These are phyloP conservation scores for Orientallactaga sibirica DNA, from an alignment of 2,797 vertebrate species.

Conservation along the genomic window DNA sequence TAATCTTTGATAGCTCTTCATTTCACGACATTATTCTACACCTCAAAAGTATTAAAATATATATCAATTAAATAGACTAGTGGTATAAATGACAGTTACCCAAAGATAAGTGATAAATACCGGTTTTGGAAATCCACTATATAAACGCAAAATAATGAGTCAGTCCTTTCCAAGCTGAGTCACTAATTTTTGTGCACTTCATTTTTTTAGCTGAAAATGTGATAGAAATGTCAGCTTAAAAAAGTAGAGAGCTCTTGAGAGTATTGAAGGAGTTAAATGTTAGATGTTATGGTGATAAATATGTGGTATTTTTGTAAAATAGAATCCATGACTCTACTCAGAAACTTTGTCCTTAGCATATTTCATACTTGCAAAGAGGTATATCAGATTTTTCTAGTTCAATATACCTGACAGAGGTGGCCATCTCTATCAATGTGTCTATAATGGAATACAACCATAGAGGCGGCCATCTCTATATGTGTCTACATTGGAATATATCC, in stretches of 20 bases:
- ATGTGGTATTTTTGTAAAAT: not conserved
- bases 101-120: rapidly evolving
- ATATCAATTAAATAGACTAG: not conserved
- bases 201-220: not conserved
- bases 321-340: not conserved
- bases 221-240: not conserved
- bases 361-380: not conserved
- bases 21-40: not conserved
- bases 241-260: not conserved
- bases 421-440: too few relatives aligned
- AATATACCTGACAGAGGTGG: too few relatives aligned
- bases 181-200: not conserved
- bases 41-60: not conserved
- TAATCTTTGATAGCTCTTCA: not conserved
- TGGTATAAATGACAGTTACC: not conserved
- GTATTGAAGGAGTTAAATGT: not conserved
- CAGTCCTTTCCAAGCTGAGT: not conserved
- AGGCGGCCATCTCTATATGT: too few relatives aligned
- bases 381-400: too few relatives aligned
- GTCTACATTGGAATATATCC: too few relatives aligned
- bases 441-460: too few relatives aligned
- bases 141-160: too few relatives aligned
- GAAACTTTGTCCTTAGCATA: not conserved
- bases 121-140: not conserved
- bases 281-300: not conserved